These are phyloP conservation scores for Harpagoxenus sublaevis DNA, from an alignment of 2,888 invertebrate genomes.

Conservation along the genomic window DNA sequence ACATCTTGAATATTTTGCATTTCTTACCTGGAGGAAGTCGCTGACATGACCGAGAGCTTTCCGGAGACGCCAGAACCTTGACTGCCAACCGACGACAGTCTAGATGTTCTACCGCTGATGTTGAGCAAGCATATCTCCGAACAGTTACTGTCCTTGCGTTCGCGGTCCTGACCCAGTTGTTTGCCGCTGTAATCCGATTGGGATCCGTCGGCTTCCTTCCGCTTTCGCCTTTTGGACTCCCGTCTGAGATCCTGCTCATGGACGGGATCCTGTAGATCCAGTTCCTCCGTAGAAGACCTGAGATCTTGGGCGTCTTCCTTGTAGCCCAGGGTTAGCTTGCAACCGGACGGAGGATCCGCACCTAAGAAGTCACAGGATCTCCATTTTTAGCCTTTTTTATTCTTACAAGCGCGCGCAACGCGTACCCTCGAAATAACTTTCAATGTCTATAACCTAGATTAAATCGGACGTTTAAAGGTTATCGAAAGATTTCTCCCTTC, in stretches of 20 bases:
- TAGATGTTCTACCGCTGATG: conserved; percentile 91
- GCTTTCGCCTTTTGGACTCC: conserved; percentile 83
- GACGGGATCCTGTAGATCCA: conserved; percentile 92
- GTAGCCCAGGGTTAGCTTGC: conserved; percentile 83
- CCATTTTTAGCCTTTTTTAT: neutral
- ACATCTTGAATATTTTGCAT: neutral
- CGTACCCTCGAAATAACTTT: neutral
- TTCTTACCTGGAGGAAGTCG: conserved; percentile 83
- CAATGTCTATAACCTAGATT: neutral
- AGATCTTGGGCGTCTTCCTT: conserved; percentile 94
- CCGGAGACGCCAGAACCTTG: conserved; percentile 90
- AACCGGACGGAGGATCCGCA: conserved; percentile 82
- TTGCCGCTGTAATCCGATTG: conserved; percentile 84
- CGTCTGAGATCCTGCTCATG: conserved; percentile 84
- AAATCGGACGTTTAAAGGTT: too few relatives aligned
- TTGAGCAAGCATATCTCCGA: conserved; percentile 92
- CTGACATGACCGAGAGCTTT: conserved; percentile 83
- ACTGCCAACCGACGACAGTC: conserved; percentile 94
- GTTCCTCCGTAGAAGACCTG: conserved; percentile 95
- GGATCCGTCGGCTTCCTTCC: conserved; percentile 82
- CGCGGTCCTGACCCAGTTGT: conserved; percentile 87
- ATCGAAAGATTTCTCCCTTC: neutral
- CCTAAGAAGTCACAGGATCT: conserved; percentile 71
- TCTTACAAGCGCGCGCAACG: neutral
- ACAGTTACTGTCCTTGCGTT: conserved; percentile 91